Conservation (phyloP, 2,797 vertebrate species). For the Lophotriccus pileatus region DNA sequence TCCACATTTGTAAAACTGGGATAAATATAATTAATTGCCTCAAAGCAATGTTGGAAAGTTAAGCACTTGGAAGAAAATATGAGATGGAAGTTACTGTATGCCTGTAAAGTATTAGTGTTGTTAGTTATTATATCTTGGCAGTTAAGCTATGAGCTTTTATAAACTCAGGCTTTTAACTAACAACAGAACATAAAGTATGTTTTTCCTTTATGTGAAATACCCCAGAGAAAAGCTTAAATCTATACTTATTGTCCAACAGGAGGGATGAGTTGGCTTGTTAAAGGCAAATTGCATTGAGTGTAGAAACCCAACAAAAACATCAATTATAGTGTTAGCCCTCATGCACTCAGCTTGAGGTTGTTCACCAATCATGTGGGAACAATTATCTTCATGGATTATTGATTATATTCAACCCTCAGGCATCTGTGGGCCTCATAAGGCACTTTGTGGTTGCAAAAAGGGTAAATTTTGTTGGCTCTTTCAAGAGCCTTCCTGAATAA, state of each 20-base stretch:
- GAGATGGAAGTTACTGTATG: neutral
- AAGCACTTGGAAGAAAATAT: neutral
- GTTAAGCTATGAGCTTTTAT: neutral
- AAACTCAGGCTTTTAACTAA: slow-evolving; percentile 1
- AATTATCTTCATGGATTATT: slow-evolving; percentile 67
- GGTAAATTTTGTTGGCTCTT: slow-evolving; percentile 35
- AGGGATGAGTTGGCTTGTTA: slow-evolving; percentile 20
- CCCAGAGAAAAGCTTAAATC: neutral
- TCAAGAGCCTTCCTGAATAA: slow-evolving; percentile 59
- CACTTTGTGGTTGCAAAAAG: slow-evolving; percentile 45
- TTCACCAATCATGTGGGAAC: slow-evolving; percentile 51
- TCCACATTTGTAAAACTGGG: neutral
- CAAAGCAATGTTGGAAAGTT: neutral
- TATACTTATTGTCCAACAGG: slow-evolving; percentile 31
- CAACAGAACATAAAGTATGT: neutral
- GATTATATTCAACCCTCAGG: slow-evolving; percentile 48
- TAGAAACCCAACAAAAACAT: slow-evolving; percentile 20
- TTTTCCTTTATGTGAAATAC: neutral
- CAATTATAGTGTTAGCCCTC: slow-evolving; percentile 18
- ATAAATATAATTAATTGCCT: slow-evolving; percentile 9
- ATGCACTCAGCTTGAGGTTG: slow-evolving; percentile 38
- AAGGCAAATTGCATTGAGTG: slow-evolving; percentile 33
- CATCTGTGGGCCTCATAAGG: slow-evolving; percentile 24
- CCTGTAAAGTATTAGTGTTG: neutral
- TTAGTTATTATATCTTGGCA: neutral